Evolutionary conservation across 53 echinoderm and acorn worm genomes (phyloP).

Genomic region (Pentamera pediparva): DNA sequence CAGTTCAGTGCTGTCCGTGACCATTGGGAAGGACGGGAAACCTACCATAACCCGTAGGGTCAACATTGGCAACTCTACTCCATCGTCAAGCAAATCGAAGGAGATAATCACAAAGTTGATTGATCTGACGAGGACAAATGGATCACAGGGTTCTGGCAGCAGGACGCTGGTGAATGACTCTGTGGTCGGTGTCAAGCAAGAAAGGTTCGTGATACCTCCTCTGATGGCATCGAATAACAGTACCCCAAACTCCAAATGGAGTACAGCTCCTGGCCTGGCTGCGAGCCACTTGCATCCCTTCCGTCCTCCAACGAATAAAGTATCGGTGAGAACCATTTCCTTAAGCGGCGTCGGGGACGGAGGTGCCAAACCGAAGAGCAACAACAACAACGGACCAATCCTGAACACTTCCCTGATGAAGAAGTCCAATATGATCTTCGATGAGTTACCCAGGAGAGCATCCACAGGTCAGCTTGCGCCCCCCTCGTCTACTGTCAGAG

Average conservation of each 20-base stretch:
- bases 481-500: too few relatives aligned
- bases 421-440: too few relatives aligned
- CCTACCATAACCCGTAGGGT: not conserved
- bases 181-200: not conserved
- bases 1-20: conserved; percentile 6
- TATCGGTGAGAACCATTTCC: not conserved
- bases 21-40: conserved; percentile 7
- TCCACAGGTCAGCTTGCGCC: too few relatives aligned
- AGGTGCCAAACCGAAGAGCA: too few relatives aligned
- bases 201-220: not conserved
- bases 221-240: not conserved
- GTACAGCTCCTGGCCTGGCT: not conserved
- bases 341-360: not conserved
- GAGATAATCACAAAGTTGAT: not conserved
- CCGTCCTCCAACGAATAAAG: too few relatives aligned
- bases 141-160: too few relatives aligned
- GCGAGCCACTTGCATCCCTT: not conserved
- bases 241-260: not conserved
- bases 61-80: not conserved
- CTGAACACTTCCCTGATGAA: too few relatives aligned
- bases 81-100: not conserved
- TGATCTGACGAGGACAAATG: not conserved
- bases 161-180: not conserved
- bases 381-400: too few relatives aligned
- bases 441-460: too few relatives aligned